These are phyloP conservation scores for Odocoileus virginianus DNA, from an alignment of 2,113 vertebrate species.

Conservation along the genomic window DNA sequence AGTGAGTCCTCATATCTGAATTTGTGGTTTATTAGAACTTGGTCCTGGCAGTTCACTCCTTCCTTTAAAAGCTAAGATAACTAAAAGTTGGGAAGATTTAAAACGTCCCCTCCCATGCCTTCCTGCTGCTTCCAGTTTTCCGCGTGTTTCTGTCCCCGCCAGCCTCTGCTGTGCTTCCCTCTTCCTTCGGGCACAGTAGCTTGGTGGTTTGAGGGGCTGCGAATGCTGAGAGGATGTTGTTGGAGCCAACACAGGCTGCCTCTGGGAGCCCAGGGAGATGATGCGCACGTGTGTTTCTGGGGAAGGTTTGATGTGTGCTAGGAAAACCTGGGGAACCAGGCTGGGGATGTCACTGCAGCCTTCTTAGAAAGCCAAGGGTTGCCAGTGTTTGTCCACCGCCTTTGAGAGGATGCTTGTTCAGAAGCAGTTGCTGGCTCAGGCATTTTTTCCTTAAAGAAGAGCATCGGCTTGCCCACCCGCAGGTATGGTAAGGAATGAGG, in stretches of 20 bases:
- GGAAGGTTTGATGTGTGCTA: not conserved
- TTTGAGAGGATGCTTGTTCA: not conserved
- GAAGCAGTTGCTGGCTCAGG: rapidly evolving
- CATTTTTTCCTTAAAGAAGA: not conserved
- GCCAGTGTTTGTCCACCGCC: not conserved
- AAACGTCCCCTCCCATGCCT: not conserved
- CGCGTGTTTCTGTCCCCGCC: rapidly evolving
- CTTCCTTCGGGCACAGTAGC: not conserved
- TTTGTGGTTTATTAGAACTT: not conserved
- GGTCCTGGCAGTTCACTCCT: too few relatives aligned
- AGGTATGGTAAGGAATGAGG: not conserved
- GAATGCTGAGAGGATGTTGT: not conserved
- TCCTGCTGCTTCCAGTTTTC: not conserved
- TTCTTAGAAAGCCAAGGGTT: not conserved
- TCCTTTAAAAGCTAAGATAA: not conserved
- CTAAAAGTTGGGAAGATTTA: not conserved
- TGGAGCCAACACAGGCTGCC: not conserved
- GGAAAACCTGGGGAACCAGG: not conserved
- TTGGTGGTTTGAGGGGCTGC: not conserved
- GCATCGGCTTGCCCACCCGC: not conserved
- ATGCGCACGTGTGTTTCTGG: not conserved
- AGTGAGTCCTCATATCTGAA: not conserved
- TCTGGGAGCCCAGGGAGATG: not conserved
- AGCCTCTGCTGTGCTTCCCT: not conserved
- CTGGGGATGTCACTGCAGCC: not conserved